Percentiles rank a stretch among this genome's conserved stretches.
Conservation (phyloP, 1,140 invertebrate genomes). For the Calephelis nemesis region DNA sequence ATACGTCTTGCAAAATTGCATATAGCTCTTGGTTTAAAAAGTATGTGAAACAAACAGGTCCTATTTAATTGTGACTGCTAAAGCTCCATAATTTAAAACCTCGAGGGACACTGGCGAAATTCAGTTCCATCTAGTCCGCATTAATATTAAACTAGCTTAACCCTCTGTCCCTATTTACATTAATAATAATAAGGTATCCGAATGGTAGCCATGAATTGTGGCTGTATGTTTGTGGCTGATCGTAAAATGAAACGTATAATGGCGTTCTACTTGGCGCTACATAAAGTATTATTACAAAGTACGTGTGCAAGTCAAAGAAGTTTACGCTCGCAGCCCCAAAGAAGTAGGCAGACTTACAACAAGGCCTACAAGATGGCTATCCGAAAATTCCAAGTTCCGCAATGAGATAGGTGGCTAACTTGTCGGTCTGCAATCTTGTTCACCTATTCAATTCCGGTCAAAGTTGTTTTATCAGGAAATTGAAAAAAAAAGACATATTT, state of each 20-base stretch:
- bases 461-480: no score
- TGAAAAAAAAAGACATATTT: no score
- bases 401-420: no score
- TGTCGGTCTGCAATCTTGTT: no score
- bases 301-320: no score
- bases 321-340: no score
- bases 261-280: neutral
- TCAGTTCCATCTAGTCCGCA: constrained; percentile 19
- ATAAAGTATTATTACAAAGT: neutral
- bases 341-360: neutral
- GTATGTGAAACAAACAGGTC: constrained; percentile 6
- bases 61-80: constrained; percentile 1
- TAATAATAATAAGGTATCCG: constrained; percentile 19
- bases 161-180: constrained; percentile 15
- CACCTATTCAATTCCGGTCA: no score
- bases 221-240: neutral
- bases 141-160: constrained; percentile 19
- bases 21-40: neutral
- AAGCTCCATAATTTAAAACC: constrained; percentile 14
- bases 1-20: neutral
- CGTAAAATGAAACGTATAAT: constrained; percentile 1
- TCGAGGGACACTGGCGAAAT: neutral
- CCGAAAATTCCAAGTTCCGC: no score
- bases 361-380: neutral
- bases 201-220: neutral